These are phyloP conservation scores for Habrosyne pyritoides DNA, from an alignment of 2,888 invertebrate genomes.

Conservation along the genomic window DNA sequence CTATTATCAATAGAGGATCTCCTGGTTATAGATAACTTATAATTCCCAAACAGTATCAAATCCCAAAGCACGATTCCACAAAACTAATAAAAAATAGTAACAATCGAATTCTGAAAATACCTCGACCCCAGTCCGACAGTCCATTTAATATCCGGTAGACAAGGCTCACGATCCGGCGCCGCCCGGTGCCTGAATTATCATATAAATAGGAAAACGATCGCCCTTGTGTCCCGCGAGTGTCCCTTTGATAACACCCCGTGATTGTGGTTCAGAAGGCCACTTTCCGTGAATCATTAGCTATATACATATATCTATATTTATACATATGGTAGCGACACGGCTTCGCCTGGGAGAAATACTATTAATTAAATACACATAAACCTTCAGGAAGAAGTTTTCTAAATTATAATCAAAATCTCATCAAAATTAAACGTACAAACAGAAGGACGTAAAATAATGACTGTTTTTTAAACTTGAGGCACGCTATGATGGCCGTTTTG, in stretches of 20 bases:
- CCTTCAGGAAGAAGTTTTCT: too few relatives aligned
- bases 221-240: slow-evolving; percentile 23
- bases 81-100: slow-evolving; percentile 10
- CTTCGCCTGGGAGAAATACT: too few relatives aligned
- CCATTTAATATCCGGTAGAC: slow-evolving; percentile 45
- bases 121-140: slow-evolving; percentile 22
- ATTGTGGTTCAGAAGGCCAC: not conserved
- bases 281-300: not conserved
- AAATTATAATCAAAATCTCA: too few relatives aligned
- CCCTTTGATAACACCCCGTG: slow-evolving; percentile 26
- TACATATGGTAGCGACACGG: too few relatives aligned
- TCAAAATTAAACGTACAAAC: too few relatives aligned
- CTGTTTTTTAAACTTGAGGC: too few relatives aligned
- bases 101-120: slow-evolving; percentile 15
- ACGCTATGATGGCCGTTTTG: too few relatives aligned
- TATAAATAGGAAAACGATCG: slow-evolving; percentile 55
- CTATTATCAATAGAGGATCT: too few relatives aligned
- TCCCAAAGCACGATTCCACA: not conserved
- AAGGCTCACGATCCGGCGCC: slow-evolving; percentile 22
- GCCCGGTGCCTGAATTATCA: slow-evolving; percentile 43
- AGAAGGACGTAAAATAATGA: too few relatives aligned
- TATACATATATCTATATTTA: not conserved
- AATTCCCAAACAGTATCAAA: not conserved
- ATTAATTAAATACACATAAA: too few relatives aligned
- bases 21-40: too few relatives aligned